phyloP scores from a whole-genome alignment of 1,140 invertebrate species.

The Pogonomyrmex californicus region DNA sequence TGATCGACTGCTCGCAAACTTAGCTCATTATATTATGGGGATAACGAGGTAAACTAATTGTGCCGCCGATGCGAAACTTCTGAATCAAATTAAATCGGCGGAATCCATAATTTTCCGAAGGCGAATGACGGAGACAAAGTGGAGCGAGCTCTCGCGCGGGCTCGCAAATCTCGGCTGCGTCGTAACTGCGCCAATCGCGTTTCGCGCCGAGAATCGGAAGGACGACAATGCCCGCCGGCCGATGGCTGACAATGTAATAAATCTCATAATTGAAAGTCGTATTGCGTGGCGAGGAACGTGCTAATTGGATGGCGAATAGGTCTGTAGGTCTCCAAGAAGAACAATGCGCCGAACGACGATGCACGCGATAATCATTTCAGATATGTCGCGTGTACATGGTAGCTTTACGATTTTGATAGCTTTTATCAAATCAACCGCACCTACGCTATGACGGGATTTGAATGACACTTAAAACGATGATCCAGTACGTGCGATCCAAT shows the following conservation, averaged over 20 bases:
- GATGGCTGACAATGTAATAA: slow-evolving; percentile 37
- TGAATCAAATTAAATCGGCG: slow-evolving; percentile 64
- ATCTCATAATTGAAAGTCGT: slow-evolving; percentile 48
- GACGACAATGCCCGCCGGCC: slow-evolving; percentile 6
- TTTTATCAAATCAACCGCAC: slow-evolving; percentile 39
- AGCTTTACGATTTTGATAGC: slow-evolving; percentile 13
- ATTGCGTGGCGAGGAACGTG: background rate
- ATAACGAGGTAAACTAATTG: slow-evolving; percentile 66
- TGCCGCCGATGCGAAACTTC: slow-evolving; percentile 63
- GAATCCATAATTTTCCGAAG: slow-evolving; percentile 64
- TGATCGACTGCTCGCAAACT: slow-evolving; percentile 62
- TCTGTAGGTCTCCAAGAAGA: background rate
- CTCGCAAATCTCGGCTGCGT: slow-evolving; percentile 23
- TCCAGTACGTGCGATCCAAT: slow-evolving; percentile 34
- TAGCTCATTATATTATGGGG: slow-evolving; percentile 63
- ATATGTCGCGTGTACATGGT: background rate
- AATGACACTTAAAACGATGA: slow-evolving; percentile 47
- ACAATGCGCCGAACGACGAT: background rate
- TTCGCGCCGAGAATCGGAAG: slow-evolving; percentile 36
- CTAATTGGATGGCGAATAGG: slow-evolving; percentile 33
- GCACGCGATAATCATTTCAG: background rate
- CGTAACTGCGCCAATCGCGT: slow-evolving; percentile 53
- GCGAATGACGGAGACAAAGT: slow-evolving; percentile 37
- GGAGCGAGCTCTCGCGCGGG: background rate
- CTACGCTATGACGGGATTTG: slow-evolving; percentile 19